These are phyloP conservation scores for Mesorhabditis spiculigera DNA, from an alignment of 2,888 invertebrate genomes.

Conservation along the genomic window DNA sequence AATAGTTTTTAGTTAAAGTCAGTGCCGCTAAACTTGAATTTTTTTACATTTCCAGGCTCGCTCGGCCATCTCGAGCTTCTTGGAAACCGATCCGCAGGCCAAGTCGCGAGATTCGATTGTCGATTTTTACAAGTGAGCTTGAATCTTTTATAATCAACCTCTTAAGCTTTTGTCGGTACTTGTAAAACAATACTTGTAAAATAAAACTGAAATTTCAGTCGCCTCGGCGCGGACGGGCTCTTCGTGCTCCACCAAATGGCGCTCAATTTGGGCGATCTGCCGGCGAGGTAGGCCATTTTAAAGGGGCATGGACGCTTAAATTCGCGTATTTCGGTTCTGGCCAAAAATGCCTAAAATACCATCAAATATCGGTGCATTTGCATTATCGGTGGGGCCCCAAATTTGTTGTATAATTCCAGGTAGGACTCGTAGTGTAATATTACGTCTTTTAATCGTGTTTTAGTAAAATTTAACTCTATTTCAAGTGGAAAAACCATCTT, in stretches of 20 bases:
- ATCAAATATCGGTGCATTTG: background rate
- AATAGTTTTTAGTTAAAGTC: background rate
- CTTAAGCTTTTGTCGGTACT: too few relatives aligned
- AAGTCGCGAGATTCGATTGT: background rate
- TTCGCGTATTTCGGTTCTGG: too few relatives aligned
- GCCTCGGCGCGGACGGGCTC: conserved; percentile 49
- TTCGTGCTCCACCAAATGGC: conserved; percentile 54
- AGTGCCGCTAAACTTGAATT: background rate
- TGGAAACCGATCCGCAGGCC: background rate
- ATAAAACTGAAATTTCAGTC: conserved; percentile 19
- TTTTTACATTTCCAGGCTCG: background rate
- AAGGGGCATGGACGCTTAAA: background rate
- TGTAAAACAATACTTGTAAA: too few relatives aligned
- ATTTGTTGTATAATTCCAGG: too few relatives aligned
- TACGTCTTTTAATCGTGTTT: too few relatives aligned
- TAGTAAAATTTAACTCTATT: too few relatives aligned
- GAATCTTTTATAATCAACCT: too few relatives aligned
- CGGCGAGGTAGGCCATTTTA: conserved; percentile 38
- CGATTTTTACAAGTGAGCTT: background rate
- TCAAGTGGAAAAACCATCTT: background rate
- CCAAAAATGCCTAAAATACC: background rate
- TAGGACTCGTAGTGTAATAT: too few relatives aligned
- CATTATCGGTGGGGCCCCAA: too few relatives aligned
- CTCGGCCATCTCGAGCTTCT: background rate
- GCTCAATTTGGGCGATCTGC: conserved; percentile 54